phyloP scores from a whole-genome alignment of 2,113 vertebrate species.

The Rhipidura dahli region DNA sequence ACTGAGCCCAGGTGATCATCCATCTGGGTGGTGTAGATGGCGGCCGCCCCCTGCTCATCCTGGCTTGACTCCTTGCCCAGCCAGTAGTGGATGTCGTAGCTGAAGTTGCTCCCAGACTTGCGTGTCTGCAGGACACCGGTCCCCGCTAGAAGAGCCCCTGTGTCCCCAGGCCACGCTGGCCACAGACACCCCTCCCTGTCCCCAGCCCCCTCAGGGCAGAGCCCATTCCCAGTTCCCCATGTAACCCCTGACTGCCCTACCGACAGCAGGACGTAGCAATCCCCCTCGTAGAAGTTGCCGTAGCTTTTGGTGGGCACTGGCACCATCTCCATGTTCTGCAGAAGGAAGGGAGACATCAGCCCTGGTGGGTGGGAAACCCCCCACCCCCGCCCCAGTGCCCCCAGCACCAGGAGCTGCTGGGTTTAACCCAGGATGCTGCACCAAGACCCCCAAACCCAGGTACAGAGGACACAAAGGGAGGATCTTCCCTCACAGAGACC shows the following conservation, averaged over 20 bases:
- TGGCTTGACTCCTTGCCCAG: constrained; percentile 76
- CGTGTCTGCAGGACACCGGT: constrained; percentile 67
- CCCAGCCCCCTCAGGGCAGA: neutral
- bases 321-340: constrained; percentile 85
- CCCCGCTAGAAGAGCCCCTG: neutral
- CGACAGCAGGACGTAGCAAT: constrained; percentile 83
- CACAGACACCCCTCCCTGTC: neutral
- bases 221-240: fast-evolving
- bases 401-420: neutral
- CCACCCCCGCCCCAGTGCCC: neutral
- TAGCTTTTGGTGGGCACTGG: constrained; percentile 75
- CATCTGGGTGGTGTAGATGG: constrained; percentile 83
- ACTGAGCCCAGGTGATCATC: constrained; percentile 79
- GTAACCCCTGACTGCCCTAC: constrained; percentile 54
- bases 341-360: neutral
- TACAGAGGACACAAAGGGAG: neutral
- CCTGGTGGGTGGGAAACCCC: fast-evolving
- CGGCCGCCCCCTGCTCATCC: constrained; percentile 84
- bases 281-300: constrained; percentile 84
- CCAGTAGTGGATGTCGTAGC: constrained; percentile 87
- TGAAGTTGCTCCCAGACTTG: constrained; percentile 72
- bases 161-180: neutral
- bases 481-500: neutral
- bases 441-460: neutral
- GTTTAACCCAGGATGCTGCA: neutral